phyloP scores from a whole-genome alignment of 2,888 invertebrate genomes.

The Synanthedon myopaeformis region DNA sequence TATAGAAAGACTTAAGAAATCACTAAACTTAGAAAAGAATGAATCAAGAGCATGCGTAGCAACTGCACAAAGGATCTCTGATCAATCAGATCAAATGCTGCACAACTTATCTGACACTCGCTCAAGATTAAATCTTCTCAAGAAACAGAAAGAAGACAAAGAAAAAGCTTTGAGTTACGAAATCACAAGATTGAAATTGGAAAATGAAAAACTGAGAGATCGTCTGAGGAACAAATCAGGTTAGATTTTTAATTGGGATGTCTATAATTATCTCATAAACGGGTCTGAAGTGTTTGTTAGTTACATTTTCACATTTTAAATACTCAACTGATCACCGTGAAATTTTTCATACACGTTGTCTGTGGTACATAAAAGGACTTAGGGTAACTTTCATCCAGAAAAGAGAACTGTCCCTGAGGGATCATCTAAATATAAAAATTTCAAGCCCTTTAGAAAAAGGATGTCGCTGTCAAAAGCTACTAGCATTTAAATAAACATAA shows the following conservation, averaged over 20 bases:
- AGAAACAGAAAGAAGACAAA: conserved; percentile 48
- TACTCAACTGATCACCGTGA: too few species aligned
- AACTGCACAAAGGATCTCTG: conserved; percentile 50
- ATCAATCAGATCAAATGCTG: conserved; percentile 43
- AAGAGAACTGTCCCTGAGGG: too few species aligned
- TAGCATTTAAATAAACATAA: too few species aligned
- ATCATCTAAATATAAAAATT: too few species aligned
- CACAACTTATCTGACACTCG: conserved; percentile 36
- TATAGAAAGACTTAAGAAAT: conserved; percentile 35
- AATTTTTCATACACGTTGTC: too few species aligned
- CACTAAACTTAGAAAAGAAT: conserved; percentile 42
- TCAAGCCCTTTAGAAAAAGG: too few species aligned
- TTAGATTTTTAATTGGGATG: conserved; percentile 10
- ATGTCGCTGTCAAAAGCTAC: too few species aligned
- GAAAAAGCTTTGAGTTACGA: conserved; percentile 46
- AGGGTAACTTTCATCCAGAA: too few species aligned
- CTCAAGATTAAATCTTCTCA: conserved; percentile 35
- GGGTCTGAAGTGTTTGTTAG: too few species aligned
- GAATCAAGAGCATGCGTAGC: conserved; percentile 56
- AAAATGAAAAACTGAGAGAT: conserved; percentile 51
- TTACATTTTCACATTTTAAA: too few species aligned
- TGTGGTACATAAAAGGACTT: too few species aligned
- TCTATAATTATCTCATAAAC: too few species aligned
- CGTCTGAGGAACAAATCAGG: conserved; percentile 43
- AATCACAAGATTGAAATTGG: conserved; percentile 39